Conservation (phyloP, 2,113 vertebrate species). For the Fregetta grallaria region DNA sequence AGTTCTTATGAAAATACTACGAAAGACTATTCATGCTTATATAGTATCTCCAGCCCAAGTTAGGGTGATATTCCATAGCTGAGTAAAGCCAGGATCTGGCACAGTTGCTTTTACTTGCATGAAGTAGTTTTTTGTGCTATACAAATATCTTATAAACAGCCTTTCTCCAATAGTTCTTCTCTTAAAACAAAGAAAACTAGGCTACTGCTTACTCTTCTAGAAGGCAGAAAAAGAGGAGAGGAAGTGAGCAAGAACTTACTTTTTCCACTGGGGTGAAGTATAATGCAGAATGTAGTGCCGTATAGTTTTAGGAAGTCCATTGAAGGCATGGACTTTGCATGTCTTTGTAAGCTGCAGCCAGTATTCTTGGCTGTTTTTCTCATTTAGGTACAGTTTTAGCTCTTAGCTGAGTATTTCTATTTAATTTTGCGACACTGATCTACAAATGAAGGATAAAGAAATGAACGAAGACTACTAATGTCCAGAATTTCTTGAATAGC, state of each 20-base stretch:
- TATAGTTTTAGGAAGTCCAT: not conserved
- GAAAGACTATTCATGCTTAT: not conserved
- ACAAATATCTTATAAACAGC: not conserved
- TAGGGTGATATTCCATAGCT: not conserved
- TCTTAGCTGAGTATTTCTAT: not conserved
- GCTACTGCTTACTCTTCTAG: not conserved
- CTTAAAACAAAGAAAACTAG: not conserved
- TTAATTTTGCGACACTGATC: not conserved
- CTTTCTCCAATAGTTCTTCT: not conserved
- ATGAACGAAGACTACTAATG: not conserved
- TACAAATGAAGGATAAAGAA: not conserved
- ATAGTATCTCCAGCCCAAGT: not conserved
- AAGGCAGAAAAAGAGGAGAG: not conserved
- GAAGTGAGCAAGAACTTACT: not conserved
- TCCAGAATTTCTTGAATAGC: not conserved
- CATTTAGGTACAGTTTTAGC: not conserved
- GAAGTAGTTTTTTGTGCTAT: not conserved
- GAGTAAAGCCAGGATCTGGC: not conserved
- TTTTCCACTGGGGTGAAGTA: not conserved
- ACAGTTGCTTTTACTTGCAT: not conserved
- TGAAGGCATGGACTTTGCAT: fast-evolving
- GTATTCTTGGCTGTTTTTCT: not conserved
- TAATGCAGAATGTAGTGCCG: not conserved
- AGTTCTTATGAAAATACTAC: not conserved
- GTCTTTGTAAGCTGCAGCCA: not conserved